Evolutionary conservation across 2,888 invertebrate species (phyloP), one percentile per base, ranked within the genome.

Genomic region (Calephelis perditalis): DNA sequence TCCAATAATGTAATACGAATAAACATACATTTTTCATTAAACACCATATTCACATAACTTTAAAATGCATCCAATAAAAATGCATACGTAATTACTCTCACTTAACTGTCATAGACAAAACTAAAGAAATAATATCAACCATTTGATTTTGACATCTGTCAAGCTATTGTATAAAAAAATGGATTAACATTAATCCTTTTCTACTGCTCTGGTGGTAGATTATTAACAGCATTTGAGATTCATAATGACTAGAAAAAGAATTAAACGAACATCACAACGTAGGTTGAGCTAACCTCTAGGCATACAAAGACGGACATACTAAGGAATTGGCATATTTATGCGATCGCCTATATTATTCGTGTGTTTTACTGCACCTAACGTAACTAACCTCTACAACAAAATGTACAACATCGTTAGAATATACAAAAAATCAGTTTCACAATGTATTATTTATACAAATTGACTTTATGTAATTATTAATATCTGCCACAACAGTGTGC

Each of bases 301-400:
- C 49, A 49, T 49, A 26, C 49, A 49, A 49, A 49, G 26, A 49
- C 49, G 35, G 11, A 54, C 52, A 54, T 10, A 35, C 49, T 11
- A 35, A 54, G 35, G 52, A 54, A 54, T 52, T 54, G 52, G 52
- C 52, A 11, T 49, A 49, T 52, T 52, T 52, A 11, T 52, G 52
- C 52, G 36, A 36, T 52, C 11, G 36, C 6, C 10, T 52, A 52
- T 11, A 26, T 49, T 8, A 40, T 52, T 52, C 35, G 11, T 11
- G 52, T 52, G 52, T 52, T 11, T 9, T 26, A 10, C 35, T 52
- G 9, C 52, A 35, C 11, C 52, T 35, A 26, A 52, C 36, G 35
- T 52, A 52, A 10, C 52, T 52, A 52, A 9, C 35, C 11, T 52
- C 52, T 52, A 52, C 11, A 52, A 52, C 52, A 9, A 52, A 35